phyloP scores from a whole-genome alignment of 1,140 invertebrate species.

The Hirudo medicinalis region DNA sequence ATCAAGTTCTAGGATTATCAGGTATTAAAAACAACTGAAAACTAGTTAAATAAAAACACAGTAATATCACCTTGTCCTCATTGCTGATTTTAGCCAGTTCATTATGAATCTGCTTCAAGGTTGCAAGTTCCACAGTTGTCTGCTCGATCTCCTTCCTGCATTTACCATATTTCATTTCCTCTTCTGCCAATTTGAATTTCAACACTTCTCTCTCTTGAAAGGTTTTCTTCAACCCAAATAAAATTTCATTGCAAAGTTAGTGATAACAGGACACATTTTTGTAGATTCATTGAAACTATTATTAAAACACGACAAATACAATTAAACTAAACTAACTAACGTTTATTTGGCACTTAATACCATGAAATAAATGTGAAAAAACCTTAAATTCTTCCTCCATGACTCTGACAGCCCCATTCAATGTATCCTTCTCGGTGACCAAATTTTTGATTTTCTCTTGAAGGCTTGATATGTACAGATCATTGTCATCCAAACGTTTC shows the following conservation, averaged over 20 bases:
- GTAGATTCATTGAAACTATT: not conserved
- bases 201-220: not conserved
- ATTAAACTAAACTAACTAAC: no score
- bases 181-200: not conserved
- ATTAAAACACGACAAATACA: no score
- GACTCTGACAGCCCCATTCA: conserved; percentile 29
- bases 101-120: conserved; percentile 1
- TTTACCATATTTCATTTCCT: not conserved
- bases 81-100: not conserved
- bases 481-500: conserved; percentile 23
- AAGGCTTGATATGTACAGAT: conserved; percentile 25
- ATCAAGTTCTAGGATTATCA: not conserved
- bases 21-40: not conserved
- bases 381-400: conserved; percentile 27
- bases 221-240: not conserved
- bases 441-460: conserved; percentile 27
- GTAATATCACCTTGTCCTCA: not conserved
- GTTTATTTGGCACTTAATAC: not conserved
- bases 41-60: not conserved
- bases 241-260: not conserved
- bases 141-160: not conserved
- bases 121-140: not conserved
- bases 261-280: not conserved
- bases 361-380: not conserved
- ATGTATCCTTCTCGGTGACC: conserved; percentile 31